Conservation (phyloP, 2,113 vertebrate genomes). For the Numenius arquata region DNA sequence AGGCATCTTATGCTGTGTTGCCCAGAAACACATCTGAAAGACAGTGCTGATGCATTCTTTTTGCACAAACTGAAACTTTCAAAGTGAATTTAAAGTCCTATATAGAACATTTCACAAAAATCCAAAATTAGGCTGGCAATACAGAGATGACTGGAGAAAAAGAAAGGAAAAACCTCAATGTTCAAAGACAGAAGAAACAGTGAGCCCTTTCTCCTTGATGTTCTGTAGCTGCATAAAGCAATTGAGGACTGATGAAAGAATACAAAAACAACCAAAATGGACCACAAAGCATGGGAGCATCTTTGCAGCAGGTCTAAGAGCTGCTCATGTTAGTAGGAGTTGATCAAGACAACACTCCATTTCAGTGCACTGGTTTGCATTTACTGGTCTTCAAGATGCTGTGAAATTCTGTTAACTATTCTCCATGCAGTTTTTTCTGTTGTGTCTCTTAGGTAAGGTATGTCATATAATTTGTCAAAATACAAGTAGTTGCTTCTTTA, state of each 20-base stretch:
- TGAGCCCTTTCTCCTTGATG: not conserved
- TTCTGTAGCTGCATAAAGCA: not conserved
- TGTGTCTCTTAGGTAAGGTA: not conserved
- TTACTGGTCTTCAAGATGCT: not conserved
- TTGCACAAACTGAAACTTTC: not conserved
- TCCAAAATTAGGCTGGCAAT: rapidly evolving
- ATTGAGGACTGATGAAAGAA: not conserved
- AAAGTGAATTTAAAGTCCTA: not conserved
- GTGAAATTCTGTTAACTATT: not conserved
- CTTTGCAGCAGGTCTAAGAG: not conserved
- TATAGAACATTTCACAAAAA: not conserved
- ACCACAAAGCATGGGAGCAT: not conserved
- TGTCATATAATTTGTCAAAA: not conserved
- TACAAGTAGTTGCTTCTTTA: not conserved
- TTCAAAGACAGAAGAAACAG: not conserved
- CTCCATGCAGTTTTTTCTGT: not conserved
- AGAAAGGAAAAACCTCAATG: not conserved
- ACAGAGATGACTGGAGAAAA: not conserved
- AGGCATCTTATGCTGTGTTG: not conserved
- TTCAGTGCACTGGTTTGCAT: not conserved
- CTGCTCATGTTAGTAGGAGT: not conserved
- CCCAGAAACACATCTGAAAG: not conserved
- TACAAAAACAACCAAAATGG: not conserved
- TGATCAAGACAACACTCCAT: not conserved
- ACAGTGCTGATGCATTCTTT: not conserved